Percentiles rank a stretch among this genome's conserved stretches.
phyloP scores from a whole-genome alignment of 2,113 vertebrate genomes.

The Paramisgurnus dabryanus region DNA sequence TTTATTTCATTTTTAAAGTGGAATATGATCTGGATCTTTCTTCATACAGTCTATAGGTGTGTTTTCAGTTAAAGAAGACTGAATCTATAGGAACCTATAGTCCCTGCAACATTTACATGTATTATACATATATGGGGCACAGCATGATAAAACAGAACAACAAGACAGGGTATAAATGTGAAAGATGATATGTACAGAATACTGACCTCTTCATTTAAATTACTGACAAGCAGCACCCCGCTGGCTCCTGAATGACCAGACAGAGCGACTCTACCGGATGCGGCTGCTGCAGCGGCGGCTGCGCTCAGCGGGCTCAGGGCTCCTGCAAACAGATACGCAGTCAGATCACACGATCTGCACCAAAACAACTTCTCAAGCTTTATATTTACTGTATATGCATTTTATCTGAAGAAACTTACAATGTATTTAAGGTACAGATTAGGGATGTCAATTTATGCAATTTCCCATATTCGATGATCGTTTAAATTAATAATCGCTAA shows the following conservation, averaged over 20 bases:
- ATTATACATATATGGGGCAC: background rate
- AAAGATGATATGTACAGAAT: constrained; percentile 37
- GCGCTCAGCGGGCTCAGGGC: constrained; percentile 92
- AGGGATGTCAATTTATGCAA: too few relatives aligned
- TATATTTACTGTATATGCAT: too few relatives aligned
- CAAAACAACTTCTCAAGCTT: background rate
- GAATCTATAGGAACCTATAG: background rate
- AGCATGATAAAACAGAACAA: constrained; percentile 32
- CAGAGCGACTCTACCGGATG: constrained; percentile 90
- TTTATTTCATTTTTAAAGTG: background rate
- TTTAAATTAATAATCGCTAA: too few relatives aligned
- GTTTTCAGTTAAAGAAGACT: background rate
- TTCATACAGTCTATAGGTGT: background rate
- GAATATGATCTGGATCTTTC: background rate
- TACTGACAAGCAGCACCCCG: constrained; percentile 96
- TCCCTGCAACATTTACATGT: too few relatives aligned
- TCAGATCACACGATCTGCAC: background rate
- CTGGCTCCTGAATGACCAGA: constrained; percentile 87
- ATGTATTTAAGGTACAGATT: too few relatives aligned
- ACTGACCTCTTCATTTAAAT: constrained; percentile 99
- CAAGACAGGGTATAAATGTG: background rate
- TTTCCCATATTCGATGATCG: too few relatives aligned
- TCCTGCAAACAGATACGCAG: constrained; percentile 78
- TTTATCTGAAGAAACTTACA: too few relatives aligned
- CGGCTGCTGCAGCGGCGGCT: constrained; percentile 90